Percentiles rank a stretch among this genome's conserved stretches.
Evolutionary conservation across 1,140 invertebrate genomes (phyloP).

Genomic region (Andrena cerasifolii): DNA sequence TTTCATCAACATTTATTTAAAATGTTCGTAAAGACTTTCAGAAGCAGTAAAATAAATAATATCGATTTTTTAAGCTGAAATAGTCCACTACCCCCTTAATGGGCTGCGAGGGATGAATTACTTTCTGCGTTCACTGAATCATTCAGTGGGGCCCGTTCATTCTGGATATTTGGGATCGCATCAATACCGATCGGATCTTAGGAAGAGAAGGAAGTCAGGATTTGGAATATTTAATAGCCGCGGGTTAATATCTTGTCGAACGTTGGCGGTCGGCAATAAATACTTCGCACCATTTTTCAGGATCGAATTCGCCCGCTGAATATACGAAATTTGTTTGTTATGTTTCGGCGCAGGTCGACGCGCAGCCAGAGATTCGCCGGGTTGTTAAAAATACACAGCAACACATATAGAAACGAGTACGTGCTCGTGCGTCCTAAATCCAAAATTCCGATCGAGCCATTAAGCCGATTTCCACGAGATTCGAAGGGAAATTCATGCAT

Average conservation of each 20-base stretch:
- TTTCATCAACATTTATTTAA: too few species aligned
- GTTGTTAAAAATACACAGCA: constrained; percentile 4
- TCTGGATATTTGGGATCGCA: background rate
- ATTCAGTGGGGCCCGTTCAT: constrained; percentile 1
- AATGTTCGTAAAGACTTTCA: too few species aligned
- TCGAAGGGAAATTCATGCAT: constrained; percentile 33
- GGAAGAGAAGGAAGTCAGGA: too few species aligned
- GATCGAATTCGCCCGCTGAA: constrained; percentile 12
- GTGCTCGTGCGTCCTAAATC: constrained; percentile 19
- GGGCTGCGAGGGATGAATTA: background rate
- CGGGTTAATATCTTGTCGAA: too few species aligned
- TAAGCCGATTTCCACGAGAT: constrained; percentile 44
- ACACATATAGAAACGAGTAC: background rate
- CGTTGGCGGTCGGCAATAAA: background rate
- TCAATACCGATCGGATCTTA: background rate
- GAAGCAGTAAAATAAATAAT: too few species aligned
- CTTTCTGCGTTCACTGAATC: background rate
- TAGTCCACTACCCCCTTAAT: too few species aligned
- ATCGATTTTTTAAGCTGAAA: too few species aligned
- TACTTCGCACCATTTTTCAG: background rate
- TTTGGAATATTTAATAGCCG: too few species aligned
- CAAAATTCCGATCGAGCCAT: constrained; percentile 41
- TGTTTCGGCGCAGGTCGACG: background rate
- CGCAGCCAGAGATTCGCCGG: background rate
- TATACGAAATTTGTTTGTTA: constrained; percentile 20